phyloP scores from a whole-genome alignment of 2,797 vertebrate species.

The Prunella strophiata region DNA sequence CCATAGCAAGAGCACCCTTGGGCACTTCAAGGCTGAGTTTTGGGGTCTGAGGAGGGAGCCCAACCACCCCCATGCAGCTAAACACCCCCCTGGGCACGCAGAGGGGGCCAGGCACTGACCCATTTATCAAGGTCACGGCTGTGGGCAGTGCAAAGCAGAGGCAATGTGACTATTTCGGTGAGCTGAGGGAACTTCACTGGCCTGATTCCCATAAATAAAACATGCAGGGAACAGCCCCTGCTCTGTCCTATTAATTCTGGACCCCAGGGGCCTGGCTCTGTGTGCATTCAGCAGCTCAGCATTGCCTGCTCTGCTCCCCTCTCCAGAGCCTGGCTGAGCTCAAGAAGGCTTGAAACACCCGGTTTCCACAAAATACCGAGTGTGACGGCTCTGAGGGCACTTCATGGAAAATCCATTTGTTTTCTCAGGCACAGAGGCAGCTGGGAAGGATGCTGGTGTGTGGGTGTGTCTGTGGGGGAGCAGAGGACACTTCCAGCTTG shows the following conservation, averaged over 20 bases:
- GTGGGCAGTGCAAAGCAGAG: conserved; percentile 36
- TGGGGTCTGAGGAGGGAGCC: background rate
- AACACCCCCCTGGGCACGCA: fast-evolving
- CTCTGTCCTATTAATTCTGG: conserved; percentile 68
- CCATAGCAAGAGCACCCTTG: background rate
- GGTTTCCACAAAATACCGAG: background rate
- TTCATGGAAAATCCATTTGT: background rate
- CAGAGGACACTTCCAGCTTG: background rate
- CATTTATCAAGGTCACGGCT: conserved; percentile 54
- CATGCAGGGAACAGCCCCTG: conserved; percentile 65
- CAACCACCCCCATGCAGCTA: fast-evolving
- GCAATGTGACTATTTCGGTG: conserved; percentile 26
- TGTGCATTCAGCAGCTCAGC: conserved; percentile 16
- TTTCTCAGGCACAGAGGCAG: background rate
- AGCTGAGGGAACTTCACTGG: conserved; percentile 59
- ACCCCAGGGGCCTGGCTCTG: conserved; percentile 53
- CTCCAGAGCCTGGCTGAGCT: background rate
- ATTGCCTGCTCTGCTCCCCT: background rate
- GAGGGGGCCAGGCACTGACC: background rate
- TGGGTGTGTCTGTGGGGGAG: background rate
- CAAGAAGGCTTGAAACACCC: background rate
- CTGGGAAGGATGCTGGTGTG: background rate
- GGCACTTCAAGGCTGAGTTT: background rate
- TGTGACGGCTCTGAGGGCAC: background rate
- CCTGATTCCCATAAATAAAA: conserved; percentile 73